Evolutionary conservation across 2,888 invertebrate species (phyloP), one percentile per base, ranked within the genome.

Genomic region (Erpobdella octoculata): DNA sequence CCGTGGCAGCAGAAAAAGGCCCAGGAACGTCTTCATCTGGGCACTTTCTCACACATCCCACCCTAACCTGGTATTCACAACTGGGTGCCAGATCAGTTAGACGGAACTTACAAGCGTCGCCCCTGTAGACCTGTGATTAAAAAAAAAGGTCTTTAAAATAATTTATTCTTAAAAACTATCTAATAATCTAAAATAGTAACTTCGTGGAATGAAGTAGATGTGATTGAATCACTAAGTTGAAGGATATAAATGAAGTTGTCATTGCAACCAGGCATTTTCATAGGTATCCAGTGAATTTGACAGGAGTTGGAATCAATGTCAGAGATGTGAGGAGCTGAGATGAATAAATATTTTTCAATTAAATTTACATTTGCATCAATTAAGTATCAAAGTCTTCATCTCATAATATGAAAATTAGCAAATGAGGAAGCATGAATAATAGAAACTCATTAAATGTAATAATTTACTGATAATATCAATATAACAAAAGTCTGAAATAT

Each of bases 231-330:
- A 33, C 28, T 9, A 73, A 88, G 78, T 84, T 92, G 92, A 78
- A 92, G 86, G 78, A 89, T 86, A 84, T 91, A 93, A 76, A 88
- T 86, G 68, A 90, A 85, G 38, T 88, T 86, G 83, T 91, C 91
- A 53, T 83, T 82, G 37, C 46, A 69, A n/a, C 83, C 82, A 78
- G 87, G 86, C 18, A 83, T 87, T 81, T 82, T 87, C 72, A 86
- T 86, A 41, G 87, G 84, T 76, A 85, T 84, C 90, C 90, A 90
- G 81, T 89, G 89, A 38, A 90, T 81, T 0, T 85, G 82, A 84
- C 89, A 86, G 79, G 86, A 85, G 53, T 83, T 85, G 78, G 86
- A 84, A 73, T 84, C 83, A 69, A 88, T 82, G 79, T 87, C 87
- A 66, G 83, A 82, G 62, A 89, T 85, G 73, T 87, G 85, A 48